Evolutionary conservation across 2,113 vertebrate species (phyloP).

Genomic region (Laticauda colubrina): DNA sequence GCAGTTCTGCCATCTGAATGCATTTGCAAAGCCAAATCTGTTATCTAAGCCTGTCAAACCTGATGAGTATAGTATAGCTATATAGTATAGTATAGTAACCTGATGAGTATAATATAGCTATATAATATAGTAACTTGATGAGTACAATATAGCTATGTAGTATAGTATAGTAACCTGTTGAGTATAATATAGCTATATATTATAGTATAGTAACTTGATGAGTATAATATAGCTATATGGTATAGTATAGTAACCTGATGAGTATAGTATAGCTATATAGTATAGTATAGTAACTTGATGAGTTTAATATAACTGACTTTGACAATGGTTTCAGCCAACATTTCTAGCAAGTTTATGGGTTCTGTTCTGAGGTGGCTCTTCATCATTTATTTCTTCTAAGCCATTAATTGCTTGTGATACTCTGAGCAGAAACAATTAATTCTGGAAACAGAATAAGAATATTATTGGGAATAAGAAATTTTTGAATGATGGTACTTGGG

Average conservation of each 20-base stretch:
- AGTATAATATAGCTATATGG: background rate
- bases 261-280: too few relatives aligned
- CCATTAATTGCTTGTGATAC: background rate
- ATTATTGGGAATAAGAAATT: background rate
- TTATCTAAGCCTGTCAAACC: background rate
- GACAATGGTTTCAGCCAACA: background rate
- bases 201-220: too few relatives aligned
- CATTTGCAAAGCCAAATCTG: background rate
- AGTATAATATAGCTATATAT: too few relatives aligned
- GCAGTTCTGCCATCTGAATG: background rate
- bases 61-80: background rate
- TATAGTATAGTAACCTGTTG: too few relatives aligned
- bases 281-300: too few relatives aligned
- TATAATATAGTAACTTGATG: too few relatives aligned
- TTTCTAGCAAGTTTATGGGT: background rate
- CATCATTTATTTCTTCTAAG: background rate
- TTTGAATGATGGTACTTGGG: background rate
- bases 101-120: too few relatives aligned
- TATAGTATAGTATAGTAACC: too few relatives aligned
- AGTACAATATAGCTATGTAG: background rate
- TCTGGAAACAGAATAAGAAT: background rate
- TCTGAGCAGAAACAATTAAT: background rate
- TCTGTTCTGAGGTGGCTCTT: background rate
- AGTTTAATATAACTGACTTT: background rate
- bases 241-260: too few relatives aligned